Evolutionary conservation across 1,140 invertebrate species (phyloP).

Genomic region (Aphis gossypii): DNA sequence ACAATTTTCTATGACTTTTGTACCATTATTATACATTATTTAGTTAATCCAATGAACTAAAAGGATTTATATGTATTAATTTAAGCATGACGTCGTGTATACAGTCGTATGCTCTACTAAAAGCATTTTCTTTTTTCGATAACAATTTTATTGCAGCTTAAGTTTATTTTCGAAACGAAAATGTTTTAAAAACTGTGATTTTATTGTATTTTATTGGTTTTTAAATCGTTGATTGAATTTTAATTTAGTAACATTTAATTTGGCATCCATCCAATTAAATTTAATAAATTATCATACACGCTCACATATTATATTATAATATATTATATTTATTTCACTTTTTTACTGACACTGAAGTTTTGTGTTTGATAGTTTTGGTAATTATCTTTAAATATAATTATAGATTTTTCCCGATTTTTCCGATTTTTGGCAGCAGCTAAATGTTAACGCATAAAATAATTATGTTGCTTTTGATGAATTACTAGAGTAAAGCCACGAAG

Average conservation of each 20-base stretch:
- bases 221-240: constrained; percentile 3
- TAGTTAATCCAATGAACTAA: constrained; percentile 17
- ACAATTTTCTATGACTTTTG: not conserved
- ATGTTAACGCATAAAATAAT: not conserved
- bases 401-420: not conserved
- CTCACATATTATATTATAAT: not conserved
- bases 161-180: constrained; percentile 18
- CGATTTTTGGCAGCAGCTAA: not conserved
- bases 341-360: not conserved
- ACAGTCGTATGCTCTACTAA: not conserved
- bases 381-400: not conserved
- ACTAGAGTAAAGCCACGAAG: not conserved
- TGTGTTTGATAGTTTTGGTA: not conserved
- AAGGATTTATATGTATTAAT: constrained; percentile 14
- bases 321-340: not conserved
- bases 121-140: constrained; percentile 7
- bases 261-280: not conserved
- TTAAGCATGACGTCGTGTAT: not conserved
- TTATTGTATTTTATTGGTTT: not conserved
- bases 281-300: not conserved
- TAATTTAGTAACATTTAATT: not conserved
- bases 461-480: not conserved
- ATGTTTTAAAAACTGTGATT: not conserved
- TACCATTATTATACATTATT: constrained; percentile 12
- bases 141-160: not conserved